Conservation (phyloP, 53 echinoderm and acorn worm genomes). For the Patiria pectinifera region DNA sequence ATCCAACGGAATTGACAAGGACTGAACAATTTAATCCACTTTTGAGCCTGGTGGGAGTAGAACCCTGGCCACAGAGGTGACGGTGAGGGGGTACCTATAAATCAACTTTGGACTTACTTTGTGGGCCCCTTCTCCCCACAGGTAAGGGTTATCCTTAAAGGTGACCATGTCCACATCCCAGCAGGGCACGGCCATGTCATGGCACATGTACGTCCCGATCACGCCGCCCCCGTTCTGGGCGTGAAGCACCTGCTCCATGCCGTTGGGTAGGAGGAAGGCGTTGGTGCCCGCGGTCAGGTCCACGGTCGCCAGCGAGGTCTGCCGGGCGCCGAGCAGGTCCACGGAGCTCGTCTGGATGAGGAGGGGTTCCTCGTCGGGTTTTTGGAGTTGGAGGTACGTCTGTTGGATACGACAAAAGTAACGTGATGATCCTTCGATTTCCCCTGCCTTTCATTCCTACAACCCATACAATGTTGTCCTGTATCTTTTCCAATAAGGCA, state of each 20-base stretch:
- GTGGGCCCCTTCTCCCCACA: slow-evolving; percentile 72
- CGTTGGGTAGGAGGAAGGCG: slow-evolving; percentile 65
- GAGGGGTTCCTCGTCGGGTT: slow-evolving; percentile 62
- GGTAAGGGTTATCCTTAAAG: slow-evolving; percentile 83
- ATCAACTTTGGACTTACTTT: slow-evolving; percentile 64
- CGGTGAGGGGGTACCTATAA: neutral
- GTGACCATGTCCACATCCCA: slow-evolving; percentile 76
- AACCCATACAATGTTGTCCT: neutral
- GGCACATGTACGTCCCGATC: slow-evolving; percentile 28
- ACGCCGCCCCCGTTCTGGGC: slow-evolving; percentile 36
- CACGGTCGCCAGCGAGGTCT: slow-evolving; percentile 47
- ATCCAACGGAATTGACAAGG: too few relatives aligned
- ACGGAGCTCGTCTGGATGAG: slow-evolving; percentile 39
- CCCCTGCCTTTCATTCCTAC: neutral
- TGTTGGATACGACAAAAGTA: neutral
- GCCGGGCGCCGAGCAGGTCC: slow-evolving; percentile 69
- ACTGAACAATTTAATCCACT: too few relatives aligned
- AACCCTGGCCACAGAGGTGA: too few relatives aligned
- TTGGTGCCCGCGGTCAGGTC: slow-evolving; percentile 57
- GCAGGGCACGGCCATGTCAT: slow-evolving; percentile 63
- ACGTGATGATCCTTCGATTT: neutral
- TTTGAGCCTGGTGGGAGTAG: too few relatives aligned
- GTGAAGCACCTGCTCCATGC: slow-evolving; percentile 61
- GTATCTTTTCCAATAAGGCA: too few relatives aligned
- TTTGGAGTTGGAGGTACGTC: slow-evolving; percentile 42